These are phyloP conservation scores for Eilema sororculum DNA, from an alignment of 2,888 invertebrate species.

Conservation along the genomic window DNA sequence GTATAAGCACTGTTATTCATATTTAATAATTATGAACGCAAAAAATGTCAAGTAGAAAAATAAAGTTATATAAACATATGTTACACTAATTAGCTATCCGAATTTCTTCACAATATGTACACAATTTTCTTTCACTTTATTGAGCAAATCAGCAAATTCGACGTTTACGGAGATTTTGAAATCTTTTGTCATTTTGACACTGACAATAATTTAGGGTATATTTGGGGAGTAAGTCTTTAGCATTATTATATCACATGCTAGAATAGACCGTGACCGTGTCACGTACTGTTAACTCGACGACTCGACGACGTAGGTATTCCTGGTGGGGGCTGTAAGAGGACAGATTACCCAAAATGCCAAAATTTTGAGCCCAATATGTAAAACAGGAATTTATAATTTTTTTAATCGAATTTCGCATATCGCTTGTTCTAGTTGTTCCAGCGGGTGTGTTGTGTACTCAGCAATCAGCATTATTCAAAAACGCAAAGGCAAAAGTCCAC, in stretches of 20 bases:
- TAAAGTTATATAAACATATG: slow-evolving; percentile 2
- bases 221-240: not conserved
- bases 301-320: too few relatives aligned
- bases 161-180: too few relatives aligned
- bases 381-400: too few relatives aligned
- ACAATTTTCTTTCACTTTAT: not conserved
- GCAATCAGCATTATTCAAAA: too few relatives aligned
- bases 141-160: not conserved
- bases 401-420: too few relatives aligned
- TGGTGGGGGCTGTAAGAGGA: too few relatives aligned
- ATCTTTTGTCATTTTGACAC: not conserved
- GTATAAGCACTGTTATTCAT: slow-evolving; percentile 63
- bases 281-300: too few relatives aligned
- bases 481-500: not conserved
- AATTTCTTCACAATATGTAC: not conserved
- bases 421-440: too few relatives aligned
- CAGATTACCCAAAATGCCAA: too few relatives aligned
- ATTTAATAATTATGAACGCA: slow-evolving; percentile 6
- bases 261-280: too few relatives aligned
- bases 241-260: too few relatives aligned
- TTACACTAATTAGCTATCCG: not conserved
- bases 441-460: not conserved
- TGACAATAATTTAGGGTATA: not conserved
- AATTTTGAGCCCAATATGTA: too few relatives aligned
- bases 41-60: not conserved